Base-by-base conservation (phyloP, 2,888 invertebrate genomes). In the Pachydiplax longipennis region DNA sequence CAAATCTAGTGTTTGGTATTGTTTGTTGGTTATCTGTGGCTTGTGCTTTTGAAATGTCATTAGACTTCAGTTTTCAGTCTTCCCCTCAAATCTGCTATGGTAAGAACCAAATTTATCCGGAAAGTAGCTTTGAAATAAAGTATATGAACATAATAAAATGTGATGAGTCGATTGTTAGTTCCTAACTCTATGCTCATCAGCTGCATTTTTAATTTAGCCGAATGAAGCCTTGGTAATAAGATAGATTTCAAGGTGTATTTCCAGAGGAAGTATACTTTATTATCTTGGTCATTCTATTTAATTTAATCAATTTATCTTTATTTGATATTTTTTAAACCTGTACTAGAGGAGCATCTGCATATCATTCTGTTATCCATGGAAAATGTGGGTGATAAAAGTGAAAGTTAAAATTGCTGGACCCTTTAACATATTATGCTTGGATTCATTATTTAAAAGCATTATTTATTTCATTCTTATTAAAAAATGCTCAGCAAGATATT, bases 111-210 rank as follows among this genome's bases (percentile, higher is more conserved):
- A 87, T n/a, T 61, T 35, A 6, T 65, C 65, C 10, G 35, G 65
- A 37, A 87, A 65, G 37, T 87, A 87, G 65, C n/a, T 37, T n/a
- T 82, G 25, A 53, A 25, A 53, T 31, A 53, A 40, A 44, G 4
- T 53, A 13, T 25, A 53, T n/a, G 61, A 87, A 87, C 65, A 87
- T 87, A 65, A 35, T 37, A 37, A 15, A 40, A 87, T 87, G 37
- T 87, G 87, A 61, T 65, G 65, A 83, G 58, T 61, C 87, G 65
- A n/a, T 87, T 15, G 87, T 61, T 65, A 87, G 87, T 87, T 87
- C 87, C 87, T 87, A 87, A 65, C 65, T n/a, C 10, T 31, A 73
- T 61, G 37, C 61, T 87, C 31, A 53, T 61, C 65, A 25, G 65
- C 22, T 87, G 53, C 22, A 87, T 87, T 65, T 87, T 61, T 58